Evolutionary conservation across 2,797 vertebrate genomes (phyloP), one percentile per base, ranked within the genome.

Genomic region (Chrysocyon brachyurus): DNA sequence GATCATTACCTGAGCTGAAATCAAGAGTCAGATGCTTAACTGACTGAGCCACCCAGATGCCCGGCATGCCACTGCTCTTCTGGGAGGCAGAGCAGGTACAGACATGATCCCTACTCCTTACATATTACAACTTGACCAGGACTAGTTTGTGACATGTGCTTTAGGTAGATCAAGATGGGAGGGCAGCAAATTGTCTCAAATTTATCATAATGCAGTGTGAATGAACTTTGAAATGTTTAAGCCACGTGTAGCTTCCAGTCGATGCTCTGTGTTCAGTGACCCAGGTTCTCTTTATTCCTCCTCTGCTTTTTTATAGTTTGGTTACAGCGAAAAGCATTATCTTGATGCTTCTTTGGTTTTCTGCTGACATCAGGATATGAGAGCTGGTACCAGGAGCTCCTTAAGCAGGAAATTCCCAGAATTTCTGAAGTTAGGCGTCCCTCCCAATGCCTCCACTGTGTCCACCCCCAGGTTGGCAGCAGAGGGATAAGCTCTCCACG

Each of bases 371-470:
- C 40, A 86, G 68, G n/a, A 19, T 66, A 16, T 33, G n/a, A 75
- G n/a, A 75, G 31, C 4, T 28, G 54, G 14, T 28, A 52, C 56
- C 5, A 0, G 9, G 10, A 83, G 77, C n/a, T 70, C 54, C 10
- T 8, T 31, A 10, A 22, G n/a, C 36, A 85, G 82, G 88, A 83
- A 87, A 64, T 84, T 49, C 49, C 21, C 56, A 54, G 36, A 26
- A 63, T 87, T 63, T 83, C 61, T 81, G 36, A 88, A 70, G n/a
- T 66, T 9, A 54, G 40, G 56, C n/a, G 63, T 16, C 31, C 6
- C 78, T 5, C 33, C 64, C 82, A 19, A 0, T 0, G 12, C 52
- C 40, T 40, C 9, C 46, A 2, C 28, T 16, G 16, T 70, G 46
- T 24, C n/a, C 8, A 33, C 9, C 16, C 49, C 22, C 40, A 17